Base-by-base conservation (phyloP, 1,140 invertebrate species). In the Rhopalosiphum maidis region DNA sequence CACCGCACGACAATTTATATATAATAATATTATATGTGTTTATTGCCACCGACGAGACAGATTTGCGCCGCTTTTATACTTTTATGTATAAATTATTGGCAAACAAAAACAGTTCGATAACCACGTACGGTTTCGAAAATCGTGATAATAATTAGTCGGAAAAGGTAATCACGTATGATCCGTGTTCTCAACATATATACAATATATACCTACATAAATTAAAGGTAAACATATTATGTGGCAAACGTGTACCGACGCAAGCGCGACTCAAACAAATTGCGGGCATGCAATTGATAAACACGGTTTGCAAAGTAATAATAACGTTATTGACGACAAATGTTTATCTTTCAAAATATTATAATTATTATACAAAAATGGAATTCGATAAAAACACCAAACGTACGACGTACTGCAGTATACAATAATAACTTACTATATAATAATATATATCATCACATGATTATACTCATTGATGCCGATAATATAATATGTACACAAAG, bases 111-210 rank as follows among this genome's bases (percentile, higher is more conserved):
- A 86, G 23, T 18, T n/a, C 30, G 83, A 86, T 48, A 48, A 87
- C 30, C 85, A 87, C 85, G 85, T 46, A 48, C 85, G 25, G 85
- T 48, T n/a, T 46, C 25, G 41, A 86, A 86, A 86, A 86, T 46
- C 22, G 23, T 43, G 83, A 86, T 86, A 41, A 43, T 30, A 86
- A 41, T 43, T 86, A 46, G 11, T 43, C 83, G 4, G 25, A 86
- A 86, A 86, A 86, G 41, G 83, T 25, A 86, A 86, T 43, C 83
- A 86, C 83, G 83, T 18, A 18, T 43, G 41, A 86, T 43, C 83
- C 8, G 23, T 25, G 43, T 85, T 85, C 9, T 41, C 83, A 11
- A 46, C 15, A 30, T 30, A 43, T 23, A 23, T 85, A 15, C 35
- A 11, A n/a, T 77, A 18, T 77, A 18, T 11, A 8, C 35, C 22